These are phyloP conservation scores for Rugalucina vietnamica DNA, from an alignment of 2,888 invertebrate species.

Conservation along the genomic window DNA sequence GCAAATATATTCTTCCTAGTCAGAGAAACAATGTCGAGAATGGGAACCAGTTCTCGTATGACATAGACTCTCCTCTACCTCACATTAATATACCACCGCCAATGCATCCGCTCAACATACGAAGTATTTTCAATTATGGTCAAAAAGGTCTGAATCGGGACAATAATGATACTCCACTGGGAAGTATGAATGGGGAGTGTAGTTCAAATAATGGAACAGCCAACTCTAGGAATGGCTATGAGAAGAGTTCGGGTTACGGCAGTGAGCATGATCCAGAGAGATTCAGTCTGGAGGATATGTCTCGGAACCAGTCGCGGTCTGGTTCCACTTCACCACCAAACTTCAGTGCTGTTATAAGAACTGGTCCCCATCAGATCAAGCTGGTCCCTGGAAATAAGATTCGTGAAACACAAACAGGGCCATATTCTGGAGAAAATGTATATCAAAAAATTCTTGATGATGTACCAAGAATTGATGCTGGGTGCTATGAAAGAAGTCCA, in stretches of 20 bases:
- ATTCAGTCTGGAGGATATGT: conserved; percentile 75
- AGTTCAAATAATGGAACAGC: conserved; percentile 74
- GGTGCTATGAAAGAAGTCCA: conserved; percentile 75
- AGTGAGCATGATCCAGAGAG: conserved; percentile 79
- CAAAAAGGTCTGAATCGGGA: conserved; percentile 65
- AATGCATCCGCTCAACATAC: conserved; percentile 76
- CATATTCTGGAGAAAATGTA: conserved; percentile 63
- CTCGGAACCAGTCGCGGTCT: conserved; percentile 67
- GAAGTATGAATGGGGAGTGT: conserved; percentile 71
- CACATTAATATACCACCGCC: conserved; percentile 77
- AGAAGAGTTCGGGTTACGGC: conserved; percentile 80
- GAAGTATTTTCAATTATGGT: conserved; percentile 74
- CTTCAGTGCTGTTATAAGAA: conserved; percentile 79
- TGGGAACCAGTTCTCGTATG: conserved; percentile 54
- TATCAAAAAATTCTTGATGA: conserved; percentile 75
- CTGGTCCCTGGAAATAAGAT: conserved; percentile 75
- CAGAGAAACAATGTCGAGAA: conserved; percentile 67
- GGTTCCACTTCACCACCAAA: conserved; percentile 74
- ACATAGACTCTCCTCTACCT: conserved; percentile 66
- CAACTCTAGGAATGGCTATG: conserved; percentile 73
- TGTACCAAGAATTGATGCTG: conserved; percentile 76
- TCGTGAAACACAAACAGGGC: conserved; percentile 54
- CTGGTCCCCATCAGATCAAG: conserved; percentile 79
- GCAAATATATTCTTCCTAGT: conserved; percentile 69
- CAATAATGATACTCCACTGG: conserved; percentile 71